phyloP scores from a whole-genome alignment of 2,797 vertebrate genomes.

The Mycteria americana region DNA sequence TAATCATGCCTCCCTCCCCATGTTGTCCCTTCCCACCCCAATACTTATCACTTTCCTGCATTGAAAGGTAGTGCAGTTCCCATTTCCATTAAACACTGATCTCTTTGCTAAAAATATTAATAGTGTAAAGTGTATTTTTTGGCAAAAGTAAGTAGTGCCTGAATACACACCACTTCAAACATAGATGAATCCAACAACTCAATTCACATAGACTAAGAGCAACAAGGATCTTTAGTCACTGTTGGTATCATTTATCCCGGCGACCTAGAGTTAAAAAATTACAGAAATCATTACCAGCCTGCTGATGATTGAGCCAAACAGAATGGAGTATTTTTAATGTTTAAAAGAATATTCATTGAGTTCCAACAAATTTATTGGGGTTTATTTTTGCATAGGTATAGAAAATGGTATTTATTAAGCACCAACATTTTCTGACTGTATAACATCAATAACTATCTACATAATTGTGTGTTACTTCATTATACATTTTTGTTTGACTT shows the following conservation, averaged over 20 bases:
- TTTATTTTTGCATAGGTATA: neutral
- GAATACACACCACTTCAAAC: neutral
- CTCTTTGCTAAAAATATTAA: neutral
- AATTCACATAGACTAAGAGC: neutral
- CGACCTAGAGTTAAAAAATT: neutral
- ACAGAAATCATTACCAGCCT: neutral
- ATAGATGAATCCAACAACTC: neutral
- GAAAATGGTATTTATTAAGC: neutral
- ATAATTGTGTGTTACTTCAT: neutral
- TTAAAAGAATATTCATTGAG: neutral
- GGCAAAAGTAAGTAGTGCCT: neutral
- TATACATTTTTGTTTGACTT: neutral
- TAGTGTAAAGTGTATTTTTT: neutral
- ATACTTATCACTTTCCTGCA: neutral
- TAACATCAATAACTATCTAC: neutral
- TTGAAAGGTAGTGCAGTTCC: neutral
- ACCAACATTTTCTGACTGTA: neutral
- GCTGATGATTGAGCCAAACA: neutral
- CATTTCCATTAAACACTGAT: neutral
- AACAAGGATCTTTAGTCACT: neutral
- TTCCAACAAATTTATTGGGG: fast-evolving
- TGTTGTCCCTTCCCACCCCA: neutral
- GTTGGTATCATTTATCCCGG: neutral
- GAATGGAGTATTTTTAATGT: neutral
- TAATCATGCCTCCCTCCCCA: neutral